phyloP scores from a whole-genome alignment of 2,797 vertebrate genomes.

The Bryconaethiops microstoma region DNA sequence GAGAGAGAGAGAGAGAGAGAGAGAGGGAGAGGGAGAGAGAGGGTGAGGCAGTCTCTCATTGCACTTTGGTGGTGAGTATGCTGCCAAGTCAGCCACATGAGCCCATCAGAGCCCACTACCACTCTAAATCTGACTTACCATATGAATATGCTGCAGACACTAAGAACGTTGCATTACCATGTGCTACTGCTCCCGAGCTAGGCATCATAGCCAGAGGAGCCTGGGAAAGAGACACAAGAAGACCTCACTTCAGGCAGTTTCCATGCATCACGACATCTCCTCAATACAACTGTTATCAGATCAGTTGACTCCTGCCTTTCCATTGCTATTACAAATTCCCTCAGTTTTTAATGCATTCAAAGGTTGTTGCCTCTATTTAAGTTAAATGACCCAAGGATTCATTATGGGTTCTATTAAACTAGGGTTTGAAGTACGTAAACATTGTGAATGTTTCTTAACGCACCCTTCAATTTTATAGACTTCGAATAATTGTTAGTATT shows the following conservation, averaged over 20 bases:
- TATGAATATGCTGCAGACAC: conserved; percentile 33
- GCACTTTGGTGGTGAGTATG: conserved; percentile 34
- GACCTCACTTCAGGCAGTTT: conserved; percentile 15
- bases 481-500: too few relatives aligned
- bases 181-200: conserved; percentile 31
- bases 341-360: neutral
- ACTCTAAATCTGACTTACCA: conserved; percentile 34
- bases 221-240: conserved; percentile 21
- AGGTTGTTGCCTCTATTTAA: neutral
- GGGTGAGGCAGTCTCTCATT: conserved; percentile 16
- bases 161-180: conserved; percentile 17
- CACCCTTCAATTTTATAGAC: too few relatives aligned
- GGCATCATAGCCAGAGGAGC: conserved; percentile 14
- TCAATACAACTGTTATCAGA: neutral
- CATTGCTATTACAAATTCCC: neutral
- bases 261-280: neutral
- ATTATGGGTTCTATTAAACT: too few relatives aligned
- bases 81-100: conserved; percentile 44
- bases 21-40: conserved; percentile 29
- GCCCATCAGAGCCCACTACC: conserved; percentile 37
- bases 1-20: neutral
- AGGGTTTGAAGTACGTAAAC: neutral
- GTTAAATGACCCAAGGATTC: neutral
- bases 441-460: neutral
- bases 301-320: neutral